Conservation (phyloP, 2,797 vertebrate species). For the Zalophus californianus region DNA sequence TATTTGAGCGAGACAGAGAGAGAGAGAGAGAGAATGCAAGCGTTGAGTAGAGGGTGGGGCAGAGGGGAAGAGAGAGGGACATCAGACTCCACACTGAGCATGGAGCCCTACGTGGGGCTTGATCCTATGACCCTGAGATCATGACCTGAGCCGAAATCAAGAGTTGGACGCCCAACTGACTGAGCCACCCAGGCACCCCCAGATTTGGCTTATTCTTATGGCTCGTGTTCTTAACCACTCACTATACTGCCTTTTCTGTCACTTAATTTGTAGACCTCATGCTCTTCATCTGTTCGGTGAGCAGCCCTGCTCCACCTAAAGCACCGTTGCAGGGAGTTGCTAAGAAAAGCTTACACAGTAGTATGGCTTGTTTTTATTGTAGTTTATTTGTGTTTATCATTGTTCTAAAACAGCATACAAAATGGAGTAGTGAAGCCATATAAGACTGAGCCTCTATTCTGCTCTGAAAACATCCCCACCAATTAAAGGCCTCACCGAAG, state of each 20-base stretch:
- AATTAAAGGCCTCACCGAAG: not conserved
- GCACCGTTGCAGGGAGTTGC: not conserved
- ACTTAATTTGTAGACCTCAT: fast-evolving
- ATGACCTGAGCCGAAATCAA: not conserved
- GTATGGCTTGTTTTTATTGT: too few species aligned
- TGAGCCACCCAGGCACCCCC: not conserved
- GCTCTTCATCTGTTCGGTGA: not conserved
- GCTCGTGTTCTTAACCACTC: fast-evolving
- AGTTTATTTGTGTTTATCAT: not conserved
- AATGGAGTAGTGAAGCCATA: not conserved
- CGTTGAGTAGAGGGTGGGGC: not conserved
- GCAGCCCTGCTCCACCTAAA: not conserved
- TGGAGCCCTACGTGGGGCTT: fast-evolving
- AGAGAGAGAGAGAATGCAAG: not conserved
- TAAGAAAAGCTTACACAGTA: not conserved
- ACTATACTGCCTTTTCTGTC: fast-evolving
- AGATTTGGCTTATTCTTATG: not conserved
- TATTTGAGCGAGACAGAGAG: not conserved
- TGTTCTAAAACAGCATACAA: not conserved
- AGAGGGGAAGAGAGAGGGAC: not conserved
- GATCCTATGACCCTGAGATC: not conserved
- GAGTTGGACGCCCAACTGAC: not conserved
- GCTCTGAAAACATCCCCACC: not conserved
- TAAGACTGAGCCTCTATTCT: not conserved
- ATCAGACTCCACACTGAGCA: not conserved